Evolutionary conservation across 2,113 vertebrate genomes (phyloP).

Genomic region (Barbus barbus): DNA sequence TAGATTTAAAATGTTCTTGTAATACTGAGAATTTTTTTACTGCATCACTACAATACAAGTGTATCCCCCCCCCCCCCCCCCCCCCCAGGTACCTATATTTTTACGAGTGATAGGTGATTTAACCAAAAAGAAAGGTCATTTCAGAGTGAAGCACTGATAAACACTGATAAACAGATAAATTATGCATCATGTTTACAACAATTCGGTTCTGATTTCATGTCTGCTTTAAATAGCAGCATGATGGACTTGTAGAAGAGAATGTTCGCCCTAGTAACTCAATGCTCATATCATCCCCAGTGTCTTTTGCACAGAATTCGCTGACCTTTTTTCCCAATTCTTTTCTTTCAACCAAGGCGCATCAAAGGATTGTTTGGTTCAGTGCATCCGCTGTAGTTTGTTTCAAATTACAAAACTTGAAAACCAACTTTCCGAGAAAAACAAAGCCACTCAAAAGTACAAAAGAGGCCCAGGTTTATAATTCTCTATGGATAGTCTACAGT

Average conservation of each 20-base stretch:
- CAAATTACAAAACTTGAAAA: conserved; percentile 30
- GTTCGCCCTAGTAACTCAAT: not conserved
- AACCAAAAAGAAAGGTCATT: not conserved
- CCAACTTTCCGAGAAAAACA: conserved; percentile 49
- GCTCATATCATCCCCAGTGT: not conserved
- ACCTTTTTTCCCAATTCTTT: not conserved
- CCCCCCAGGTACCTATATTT: too few relatives aligned
- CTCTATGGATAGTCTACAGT: conserved; percentile 51
- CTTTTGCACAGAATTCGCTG: conserved; percentile 13
- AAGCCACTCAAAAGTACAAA: conserved; percentile 37
- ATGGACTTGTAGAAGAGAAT: not conserved
- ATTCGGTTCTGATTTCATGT: not conserved
- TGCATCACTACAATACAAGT: too few relatives aligned
- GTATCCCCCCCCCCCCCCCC: too few relatives aligned
- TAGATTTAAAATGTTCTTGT: too few relatives aligned
- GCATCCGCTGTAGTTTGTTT: conserved; percentile 3
- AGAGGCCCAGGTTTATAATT: conserved; percentile 48
- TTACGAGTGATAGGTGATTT: not conserved
- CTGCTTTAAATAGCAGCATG: not conserved
- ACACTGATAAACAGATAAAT: not conserved
- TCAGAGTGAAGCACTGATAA: not conserved
- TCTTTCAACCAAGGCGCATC: conserved; percentile 28
- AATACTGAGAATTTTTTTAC: too few relatives aligned
- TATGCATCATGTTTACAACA: not conserved
- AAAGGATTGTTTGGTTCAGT: conserved; percentile 31